Evolutionary conservation across 2,888 invertebrate species (phyloP), one percentile per base, ranked within the genome.

Genomic region (Eustalomyia histrio): DNA sequence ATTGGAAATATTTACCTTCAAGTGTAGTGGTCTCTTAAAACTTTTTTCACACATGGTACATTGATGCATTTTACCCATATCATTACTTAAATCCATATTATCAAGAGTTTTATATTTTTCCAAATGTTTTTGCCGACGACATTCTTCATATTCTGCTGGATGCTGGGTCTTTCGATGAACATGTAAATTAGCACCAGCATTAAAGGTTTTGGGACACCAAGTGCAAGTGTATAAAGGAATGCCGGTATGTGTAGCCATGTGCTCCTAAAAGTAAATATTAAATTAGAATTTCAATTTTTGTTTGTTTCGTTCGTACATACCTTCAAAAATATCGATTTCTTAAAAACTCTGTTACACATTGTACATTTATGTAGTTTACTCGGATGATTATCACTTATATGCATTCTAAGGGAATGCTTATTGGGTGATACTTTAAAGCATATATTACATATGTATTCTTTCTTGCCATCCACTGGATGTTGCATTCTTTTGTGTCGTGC

Each of bases 371-470:
- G 29, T 29, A 29, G 29, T 29, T 29, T 29, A 29, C 29, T 29
- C 29, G 29, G 29, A 29, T 29, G 90, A 0, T 90, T 89, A 67
- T 89, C 89, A 0, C 87, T 87, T 43, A 88, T 85, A 65, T 90
- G 90, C 76, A 88, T 89, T 5, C 88, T 83, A 78, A 90, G 84
- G 33, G 90, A 89, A 53, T 88, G 87, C 7, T 86, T 87, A 65
- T 89, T 90, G 8, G 90, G 89, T 5, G 89, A 87, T 5, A 88
- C 83, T 80, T 90, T 90, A 43, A 87, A 87, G 53, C 90, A 90
- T 5, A 88, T 83, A 33, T 83, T 86, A 82, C 90, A 90, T 3
- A 86, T 86, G 79, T 89, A 86, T 16, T 86, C 81, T 71, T 84
- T 85, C 0, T 86, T 86, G 10, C 85, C 85, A 29, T 87, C 88